Conservation (phyloP, 2,113 vertebrate genomes). For the Oxygymnocypris stewartii region DNA sequence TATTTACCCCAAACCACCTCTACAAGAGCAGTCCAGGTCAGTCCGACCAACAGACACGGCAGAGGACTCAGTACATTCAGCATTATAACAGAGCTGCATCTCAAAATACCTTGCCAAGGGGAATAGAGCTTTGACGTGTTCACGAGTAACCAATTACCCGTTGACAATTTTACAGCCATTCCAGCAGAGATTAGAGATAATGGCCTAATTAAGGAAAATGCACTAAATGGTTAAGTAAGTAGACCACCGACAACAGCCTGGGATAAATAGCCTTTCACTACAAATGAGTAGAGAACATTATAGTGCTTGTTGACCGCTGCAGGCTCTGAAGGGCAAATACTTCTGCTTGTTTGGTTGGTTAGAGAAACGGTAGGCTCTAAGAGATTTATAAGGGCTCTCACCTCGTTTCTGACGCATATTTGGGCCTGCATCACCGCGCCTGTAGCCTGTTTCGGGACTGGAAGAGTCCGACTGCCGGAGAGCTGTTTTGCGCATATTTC, state of each 20-base stretch:
- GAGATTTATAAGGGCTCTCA: conserved; percentile 60
- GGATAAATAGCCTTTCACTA: background rate
- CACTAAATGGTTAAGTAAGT: conserved; percentile 13
- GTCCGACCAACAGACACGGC: background rate
- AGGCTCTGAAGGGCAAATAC: background rate
- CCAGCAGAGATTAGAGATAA: conserved; percentile 27
- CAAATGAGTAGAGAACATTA: background rate
- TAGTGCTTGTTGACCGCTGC: background rate
- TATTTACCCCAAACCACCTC: conserved; percentile 2
- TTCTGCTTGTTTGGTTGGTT: conserved; percentile 8
- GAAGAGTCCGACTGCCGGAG: conserved; percentile 81
- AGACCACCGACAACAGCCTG: background rate
- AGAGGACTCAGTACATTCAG: background rate
- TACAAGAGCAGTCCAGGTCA: background rate
- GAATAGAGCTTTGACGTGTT: background rate
- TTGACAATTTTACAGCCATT: conserved; percentile 1
- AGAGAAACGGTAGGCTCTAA: background rate
- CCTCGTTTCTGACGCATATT: conserved; percentile 84
- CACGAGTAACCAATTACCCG: background rate
- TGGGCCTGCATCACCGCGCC: conserved; percentile 79
- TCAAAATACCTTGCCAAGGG: background rate
- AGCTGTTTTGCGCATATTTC: conserved; percentile 78
- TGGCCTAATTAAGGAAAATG: conserved; percentile 26
- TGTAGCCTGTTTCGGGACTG: conserved; percentile 80
- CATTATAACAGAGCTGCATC: background rate